phyloP scores from a whole-genome alignment of 2,797 vertebrate species.

The Cryptoblepharus egeriae region DNA sequence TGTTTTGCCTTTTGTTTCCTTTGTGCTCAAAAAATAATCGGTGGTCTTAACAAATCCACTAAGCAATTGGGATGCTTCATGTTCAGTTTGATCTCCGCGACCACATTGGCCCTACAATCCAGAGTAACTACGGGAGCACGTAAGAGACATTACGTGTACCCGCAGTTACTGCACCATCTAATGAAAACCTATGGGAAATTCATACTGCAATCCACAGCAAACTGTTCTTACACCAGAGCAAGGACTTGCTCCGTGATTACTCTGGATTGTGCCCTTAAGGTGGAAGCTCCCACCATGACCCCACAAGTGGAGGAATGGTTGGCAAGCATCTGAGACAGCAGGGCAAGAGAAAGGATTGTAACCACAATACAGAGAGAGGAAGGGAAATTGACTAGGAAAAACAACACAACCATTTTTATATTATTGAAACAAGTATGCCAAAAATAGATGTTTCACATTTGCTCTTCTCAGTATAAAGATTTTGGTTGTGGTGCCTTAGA shows the following conservation, averaged over 20 bases:
- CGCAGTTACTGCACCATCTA: too few species aligned
- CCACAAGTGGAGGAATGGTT: background rate
- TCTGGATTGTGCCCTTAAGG: too few species aligned
- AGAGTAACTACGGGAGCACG: too few species aligned
- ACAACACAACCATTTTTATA: background rate
- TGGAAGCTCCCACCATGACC: background rate
- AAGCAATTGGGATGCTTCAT: background rate
- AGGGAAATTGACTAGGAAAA: background rate
- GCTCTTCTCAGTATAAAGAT: background rate
- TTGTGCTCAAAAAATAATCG: too few species aligned
- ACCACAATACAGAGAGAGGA: background rate
- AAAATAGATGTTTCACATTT: background rate
- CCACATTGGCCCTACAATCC: too few species aligned
- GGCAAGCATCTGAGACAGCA: background rate
- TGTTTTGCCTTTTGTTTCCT: background rate
- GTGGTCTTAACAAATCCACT: background rate
- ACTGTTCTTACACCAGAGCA: too few species aligned
- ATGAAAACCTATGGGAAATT: too few species aligned
- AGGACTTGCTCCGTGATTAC: too few species aligned
- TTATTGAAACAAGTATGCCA: background rate
- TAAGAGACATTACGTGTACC: too few species aligned
- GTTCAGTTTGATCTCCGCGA: background rate
- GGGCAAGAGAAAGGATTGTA: background rate
- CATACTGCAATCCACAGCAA: too few species aligned
- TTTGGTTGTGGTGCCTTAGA: conserved; percentile 1